Percentiles rank a stretch among this genome's conserved stretches.
phyloP scores from a whole-genome alignment of 2,888 invertebrate species.

The Conops quadrifasciatus region DNA sequence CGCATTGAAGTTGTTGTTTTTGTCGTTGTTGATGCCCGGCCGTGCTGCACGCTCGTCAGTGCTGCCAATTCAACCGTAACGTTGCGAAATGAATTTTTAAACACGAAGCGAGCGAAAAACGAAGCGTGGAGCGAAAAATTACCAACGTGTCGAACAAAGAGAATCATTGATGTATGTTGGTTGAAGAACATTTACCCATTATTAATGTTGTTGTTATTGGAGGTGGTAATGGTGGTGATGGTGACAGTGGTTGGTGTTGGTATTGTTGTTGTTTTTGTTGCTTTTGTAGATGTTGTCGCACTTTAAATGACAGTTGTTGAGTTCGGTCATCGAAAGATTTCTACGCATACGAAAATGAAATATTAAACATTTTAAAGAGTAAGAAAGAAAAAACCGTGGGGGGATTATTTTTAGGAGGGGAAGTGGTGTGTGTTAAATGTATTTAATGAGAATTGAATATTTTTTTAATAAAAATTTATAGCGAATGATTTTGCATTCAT shows the following conservation, averaged over 20 bases:
- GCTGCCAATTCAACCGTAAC: conserved; percentile 40
- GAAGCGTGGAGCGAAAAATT: conserved; percentile 49
- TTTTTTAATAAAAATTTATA: too few species aligned
- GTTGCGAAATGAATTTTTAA: conserved; percentile 43
- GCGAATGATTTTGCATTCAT: too few species aligned
- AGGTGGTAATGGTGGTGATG: neutral
- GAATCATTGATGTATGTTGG: conserved; percentile 51
- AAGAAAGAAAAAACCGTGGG: too few species aligned
- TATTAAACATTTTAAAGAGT: too few species aligned
- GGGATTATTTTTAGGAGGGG: too few species aligned
- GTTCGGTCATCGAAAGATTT: too few species aligned
- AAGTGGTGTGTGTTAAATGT: too few species aligned
- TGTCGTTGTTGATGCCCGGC: conserved; percentile 1
- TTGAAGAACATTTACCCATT: conserved; percentile 7
- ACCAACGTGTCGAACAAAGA: conserved; percentile 58
- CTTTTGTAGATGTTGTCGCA: too few species aligned
- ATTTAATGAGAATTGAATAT: too few species aligned
- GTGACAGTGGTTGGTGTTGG: neutral
- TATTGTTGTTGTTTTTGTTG: neutral
- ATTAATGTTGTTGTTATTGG: neutral
- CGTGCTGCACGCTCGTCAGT: neutral
- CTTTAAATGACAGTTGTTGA: neutral
- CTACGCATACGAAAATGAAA: too few species aligned
- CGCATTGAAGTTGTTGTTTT: neutral
- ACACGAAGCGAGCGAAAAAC: conserved; percentile 44